phyloP scores from a whole-genome alignment of 2,113 vertebrate genomes.

The Ptychochromis oligacanthus region DNA sequence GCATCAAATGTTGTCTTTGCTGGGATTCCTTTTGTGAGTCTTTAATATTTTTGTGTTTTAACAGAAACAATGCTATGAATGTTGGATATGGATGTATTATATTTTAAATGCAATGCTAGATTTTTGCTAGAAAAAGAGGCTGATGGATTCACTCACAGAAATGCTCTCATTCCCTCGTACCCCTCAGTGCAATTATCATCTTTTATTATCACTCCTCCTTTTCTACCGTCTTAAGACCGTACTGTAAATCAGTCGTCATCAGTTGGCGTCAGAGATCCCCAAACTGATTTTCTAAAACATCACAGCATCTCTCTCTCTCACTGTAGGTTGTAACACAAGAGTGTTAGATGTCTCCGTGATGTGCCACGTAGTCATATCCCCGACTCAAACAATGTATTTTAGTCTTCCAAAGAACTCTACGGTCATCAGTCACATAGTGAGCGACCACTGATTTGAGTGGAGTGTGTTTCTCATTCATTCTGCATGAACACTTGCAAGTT shows the following conservation, averaged over 20 bases:
- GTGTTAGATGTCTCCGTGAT: slow-evolving; percentile 22
- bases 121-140: slow-evolving; percentile 34
- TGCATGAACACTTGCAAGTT: slow-evolving; percentile 77
- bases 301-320: slow-evolving; percentile 18
- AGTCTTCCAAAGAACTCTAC: slow-evolving; percentile 76
- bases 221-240: slow-evolving; percentile 44
- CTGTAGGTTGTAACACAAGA: slow-evolving; percentile 24
- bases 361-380: slow-evolving; percentile 48
- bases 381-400: slow-evolving; percentile 54
- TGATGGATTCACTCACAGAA: slow-evolving; percentile 45
- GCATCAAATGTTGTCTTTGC: slow-evolving; percentile 24
- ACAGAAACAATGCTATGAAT: slow-evolving; percentile 71
- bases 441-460: slow-evolving; percentile 58
- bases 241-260: slow-evolving; percentile 29
- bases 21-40: slow-evolving; percentile 55
- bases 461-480: slow-evolving; percentile 61
- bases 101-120: slow-evolving; percentile 47
- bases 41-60: slow-evolving; percentile 75
- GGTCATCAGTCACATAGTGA: slow-evolving; percentile 55
- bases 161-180: slow-evolving; percentile 1
- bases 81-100: slow-evolving; percentile 66
- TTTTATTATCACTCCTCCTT: slow-evolving; percentile 33
- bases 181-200: slow-evolving; percentile 45
- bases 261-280: slow-evolving; percentile 17
- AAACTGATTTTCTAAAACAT: slow-evolving; percentile 17